Percentiles rank a stretch among this genome's conserved stretches.
phyloP scores from a whole-genome alignment of 2,113 vertebrate genomes.

The Nannospalax galili region DNA sequence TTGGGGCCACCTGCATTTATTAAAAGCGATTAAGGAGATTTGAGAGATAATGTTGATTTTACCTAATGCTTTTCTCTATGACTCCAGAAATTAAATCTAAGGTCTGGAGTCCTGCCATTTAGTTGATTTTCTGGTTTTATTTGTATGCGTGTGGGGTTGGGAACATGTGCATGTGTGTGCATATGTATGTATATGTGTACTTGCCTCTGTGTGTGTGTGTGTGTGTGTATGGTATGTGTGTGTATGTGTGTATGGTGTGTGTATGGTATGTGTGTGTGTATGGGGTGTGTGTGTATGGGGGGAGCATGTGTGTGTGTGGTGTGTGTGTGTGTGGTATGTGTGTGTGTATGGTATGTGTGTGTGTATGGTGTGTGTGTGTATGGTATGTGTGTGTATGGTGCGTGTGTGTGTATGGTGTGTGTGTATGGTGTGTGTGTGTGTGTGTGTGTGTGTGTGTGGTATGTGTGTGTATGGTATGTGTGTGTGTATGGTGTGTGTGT shows the following conservation, averaged over 20 bases:
- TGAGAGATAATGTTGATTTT: slow-evolving; percentile 47
- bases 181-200: no score
- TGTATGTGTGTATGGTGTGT: neutral
- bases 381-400: no score
- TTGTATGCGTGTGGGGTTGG: neutral
- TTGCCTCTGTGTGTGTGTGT: neutral
- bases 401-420: no score
- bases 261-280: neutral
- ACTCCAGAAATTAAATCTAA: slow-evolving; percentile 76
- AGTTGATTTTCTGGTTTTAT: slow-evolving; percentile 49
- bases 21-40: slow-evolving; percentile 29
- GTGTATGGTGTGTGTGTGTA: neutral
- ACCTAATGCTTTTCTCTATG: slow-evolving; percentile 73
- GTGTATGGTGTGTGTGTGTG: neutral
- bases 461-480: neutral
- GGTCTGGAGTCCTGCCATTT: slow-evolving; percentile 54
- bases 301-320: neutral
- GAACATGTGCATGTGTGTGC: no score
- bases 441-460: neutral
- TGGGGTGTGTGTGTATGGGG: no score
- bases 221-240: no score
- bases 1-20: slow-evolving; percentile 9
- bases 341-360: neutral
- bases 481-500: neutral
- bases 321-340: neutral